Conservation (phyloP, 2,888 invertebrate genomes). For the Invenusta paracnida region DNA sequence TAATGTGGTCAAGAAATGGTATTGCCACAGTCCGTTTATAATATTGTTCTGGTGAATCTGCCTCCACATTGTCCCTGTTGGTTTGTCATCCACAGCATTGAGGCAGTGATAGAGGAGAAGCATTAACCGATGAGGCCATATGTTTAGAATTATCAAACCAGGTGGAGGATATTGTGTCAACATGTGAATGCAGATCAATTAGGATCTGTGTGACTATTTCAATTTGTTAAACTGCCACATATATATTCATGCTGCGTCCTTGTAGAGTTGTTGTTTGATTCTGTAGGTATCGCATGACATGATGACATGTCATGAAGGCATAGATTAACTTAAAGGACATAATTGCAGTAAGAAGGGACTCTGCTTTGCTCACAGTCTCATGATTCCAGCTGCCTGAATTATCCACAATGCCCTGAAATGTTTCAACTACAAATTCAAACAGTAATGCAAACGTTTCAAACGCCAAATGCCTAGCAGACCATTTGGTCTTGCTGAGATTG, state of each 20-base stretch:
- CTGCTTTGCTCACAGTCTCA: background rate
- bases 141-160: background rate
- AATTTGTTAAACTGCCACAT: background rate
- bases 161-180: background rate
- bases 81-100: background rate
- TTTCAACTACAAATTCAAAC: constrained; percentile 8
- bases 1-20: background rate
- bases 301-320: constrained; percentile 10
- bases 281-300: background rate
- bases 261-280: background rate
- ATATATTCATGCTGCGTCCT: background rate
- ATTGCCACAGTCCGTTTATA: background rate
- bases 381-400: background rate
- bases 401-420: background rate
- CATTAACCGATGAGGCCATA: background rate
- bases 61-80: background rate
- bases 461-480: background rate
- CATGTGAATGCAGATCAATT: background rate
- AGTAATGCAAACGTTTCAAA: background rate
- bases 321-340: background rate
- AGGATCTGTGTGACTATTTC: background rate
- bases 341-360: background rate
- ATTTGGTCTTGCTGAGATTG: background rate
- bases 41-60: background rate
- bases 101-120: background rate